phyloP scores from a whole-genome alignment of 2,888 invertebrate genomes.

The Tridacna gigas region DNA sequence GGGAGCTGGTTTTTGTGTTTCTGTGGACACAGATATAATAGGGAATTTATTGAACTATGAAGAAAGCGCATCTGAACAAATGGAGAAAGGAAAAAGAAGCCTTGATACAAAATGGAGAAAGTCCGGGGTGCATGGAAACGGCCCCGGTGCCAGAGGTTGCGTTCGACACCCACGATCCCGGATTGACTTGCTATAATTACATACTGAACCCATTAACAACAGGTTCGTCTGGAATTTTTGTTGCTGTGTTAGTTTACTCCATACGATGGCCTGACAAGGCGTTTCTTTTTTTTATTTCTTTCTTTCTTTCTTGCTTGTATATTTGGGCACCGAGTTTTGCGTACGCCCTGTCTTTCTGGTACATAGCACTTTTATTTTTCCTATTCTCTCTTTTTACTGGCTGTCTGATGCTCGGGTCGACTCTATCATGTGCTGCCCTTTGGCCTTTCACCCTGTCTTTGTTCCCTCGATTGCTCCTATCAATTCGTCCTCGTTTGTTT shows the following conservation, averaged over 20 bases:
- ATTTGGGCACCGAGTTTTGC: too few species aligned
- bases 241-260: neutral
- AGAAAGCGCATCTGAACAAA: constrained; percentile 61
- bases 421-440: too few species aligned
- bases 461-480: too few species aligned
- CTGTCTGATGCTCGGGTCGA: too few species aligned
- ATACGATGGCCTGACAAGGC: too few species aligned
- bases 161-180: neutral
- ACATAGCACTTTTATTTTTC: too few species aligned
- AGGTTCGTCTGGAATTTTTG: constrained; percentile 16
- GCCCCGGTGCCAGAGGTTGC: neutral
- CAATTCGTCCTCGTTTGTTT: too few species aligned
- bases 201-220: constrained; percentile 42
- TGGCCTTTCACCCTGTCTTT: too few species aligned
- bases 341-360: too few species aligned
- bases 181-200: constrained; percentile 42
- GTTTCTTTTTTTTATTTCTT: too few species aligned
- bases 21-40: neutral
- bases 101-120: constrained; percentile 21
- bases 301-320: too few species aligned
- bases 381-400: too few species aligned
- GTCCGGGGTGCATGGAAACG: constrained; percentile 36
- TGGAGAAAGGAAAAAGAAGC: constrained; percentile 48
- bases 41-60: constrained; percentile 32
- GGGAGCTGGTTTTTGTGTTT: neutral